Evolutionary conservation across 64 coral and sea anemone species (phyloP).

Genomic region (Astreopora myriophthalma): DNA sequence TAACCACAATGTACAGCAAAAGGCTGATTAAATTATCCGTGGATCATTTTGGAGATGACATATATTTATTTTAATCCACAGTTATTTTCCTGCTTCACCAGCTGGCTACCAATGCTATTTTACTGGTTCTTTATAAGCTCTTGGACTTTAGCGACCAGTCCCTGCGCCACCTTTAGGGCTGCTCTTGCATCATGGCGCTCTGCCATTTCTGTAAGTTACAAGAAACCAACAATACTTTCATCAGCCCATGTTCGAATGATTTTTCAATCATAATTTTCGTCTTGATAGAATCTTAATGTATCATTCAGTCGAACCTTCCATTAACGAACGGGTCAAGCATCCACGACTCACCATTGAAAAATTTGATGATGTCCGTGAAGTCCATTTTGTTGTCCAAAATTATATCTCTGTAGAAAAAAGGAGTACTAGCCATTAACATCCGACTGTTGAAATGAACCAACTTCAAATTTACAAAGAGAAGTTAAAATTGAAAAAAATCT

Average conservation of each 20-base stretch:
- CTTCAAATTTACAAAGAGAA: no score
- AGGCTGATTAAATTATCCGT: background rate
- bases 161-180: conserved; percentile 63
- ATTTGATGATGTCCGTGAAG: conserved; percentile 99
- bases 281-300: background rate
- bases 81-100: background rate
- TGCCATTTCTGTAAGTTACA: conserved; percentile 86
- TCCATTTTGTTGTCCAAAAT: conserved; percentile 99
- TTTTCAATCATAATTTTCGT: background rate
- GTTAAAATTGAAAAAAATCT: no score
- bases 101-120: background rate
- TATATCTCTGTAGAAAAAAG: conserved; percentile 80
- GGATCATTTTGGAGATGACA: background rate
- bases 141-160: conserved; percentile 84
- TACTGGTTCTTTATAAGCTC: conserved; percentile 91
- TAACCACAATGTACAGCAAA: background rate
- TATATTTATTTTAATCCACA: background rate
- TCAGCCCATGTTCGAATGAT: background rate
- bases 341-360: conserved; percentile 90
- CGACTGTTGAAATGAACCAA: no score
- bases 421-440: no score
- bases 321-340: background rate
- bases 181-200: conserved; percentile 89
- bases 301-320: background rate
- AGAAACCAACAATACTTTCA: background rate